These are phyloP conservation scores for Bombus superbus DNA, from an alignment of 1,140 invertebrate species.

Conservation along the genomic window DNA sequence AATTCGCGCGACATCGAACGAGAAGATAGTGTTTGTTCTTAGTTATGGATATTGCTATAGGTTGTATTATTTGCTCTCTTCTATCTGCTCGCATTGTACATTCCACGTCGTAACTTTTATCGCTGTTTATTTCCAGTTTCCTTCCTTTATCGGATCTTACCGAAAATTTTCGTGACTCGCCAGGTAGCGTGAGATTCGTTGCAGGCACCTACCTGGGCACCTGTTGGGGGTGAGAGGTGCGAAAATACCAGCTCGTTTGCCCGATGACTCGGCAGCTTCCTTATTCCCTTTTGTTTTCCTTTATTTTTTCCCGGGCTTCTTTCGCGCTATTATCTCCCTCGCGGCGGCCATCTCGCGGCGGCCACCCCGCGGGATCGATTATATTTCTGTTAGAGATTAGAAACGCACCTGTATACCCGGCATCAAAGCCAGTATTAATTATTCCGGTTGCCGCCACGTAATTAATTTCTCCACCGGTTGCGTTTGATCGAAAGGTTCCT, in stretches of 20 bases:
- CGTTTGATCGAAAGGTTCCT: not conserved
- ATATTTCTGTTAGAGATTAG: conserved; percentile 45
- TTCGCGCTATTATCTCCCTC: conserved; percentile 16
- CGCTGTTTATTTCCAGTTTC: not conserved
- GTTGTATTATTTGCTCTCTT: not conserved
- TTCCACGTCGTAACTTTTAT: not conserved
- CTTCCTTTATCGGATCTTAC: not conserved
- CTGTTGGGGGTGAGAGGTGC: conserved; percentile 57
- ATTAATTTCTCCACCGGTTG: conserved; percentile 33
- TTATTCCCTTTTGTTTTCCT: conserved; percentile 30
- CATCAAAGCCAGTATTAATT: conserved; percentile 35
- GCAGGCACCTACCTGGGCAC: conserved; percentile 36
- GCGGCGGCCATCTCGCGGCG: not conserved
- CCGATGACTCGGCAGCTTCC: conserved; percentile 66
- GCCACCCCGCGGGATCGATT: conserved; percentile 30
- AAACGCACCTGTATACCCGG: conserved; percentile 20
- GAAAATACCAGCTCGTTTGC: conserved; percentile 71
- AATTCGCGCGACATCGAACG: not conserved
- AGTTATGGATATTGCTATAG: not conserved
- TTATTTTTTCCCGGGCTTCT: conserved; percentile 29
- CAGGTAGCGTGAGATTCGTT: conserved; percentile 65
- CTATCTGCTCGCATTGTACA: no score
- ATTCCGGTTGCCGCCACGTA: not conserved
- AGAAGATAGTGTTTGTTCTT: not conserved
- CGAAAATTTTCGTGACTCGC: conserved; percentile 12